Base-by-base conservation (phyloP, 2,113 vertebrate species). In the Enhydra lutris region DNA sequence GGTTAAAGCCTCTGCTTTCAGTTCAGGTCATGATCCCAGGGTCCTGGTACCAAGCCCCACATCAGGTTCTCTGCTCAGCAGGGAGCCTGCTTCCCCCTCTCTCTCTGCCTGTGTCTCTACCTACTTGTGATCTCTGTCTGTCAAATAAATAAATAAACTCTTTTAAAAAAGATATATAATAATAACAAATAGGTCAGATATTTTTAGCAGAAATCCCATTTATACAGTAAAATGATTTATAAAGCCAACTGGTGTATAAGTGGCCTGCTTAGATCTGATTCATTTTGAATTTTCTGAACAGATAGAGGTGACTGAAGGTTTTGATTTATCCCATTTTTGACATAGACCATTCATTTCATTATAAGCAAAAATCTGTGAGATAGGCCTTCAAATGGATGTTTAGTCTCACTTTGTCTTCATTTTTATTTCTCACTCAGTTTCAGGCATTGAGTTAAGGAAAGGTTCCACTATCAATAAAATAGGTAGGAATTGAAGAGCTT, bases 181-280 rank as follows among this genome's bases (percentile, higher is more conserved):
- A 23, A 1, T 63, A 50, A 31, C 59, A 63, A 59, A 55, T 57
- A 81, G 26, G 7, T 57, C 14, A 92, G n/a, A 7, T 9, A 63
- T 47, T 59, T 89, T 92, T 69, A 69, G 10, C 8, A 97, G 23
- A 96, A 94, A n/a, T 69, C 14, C 85, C 2, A 57, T 13, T 15
- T 80, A n/a, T 84, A 34, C 15, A 89, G 31, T 42, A 84, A 84
- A 91, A 65, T 45, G 24, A 61, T 74, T 57, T 8, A 61, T 71
- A 86, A 82, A 71, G 3, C 3, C 42, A 96, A n/a, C 4, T 39
- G 15, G 52, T 82, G 18, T 34, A 50, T 45, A 63, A 82, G 9
- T 67, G 15, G 0, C 24, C 5, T 81, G 26, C 69, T 89, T 91
- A 63, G 2, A 86, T 63, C 24, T 13, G 29, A 50, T 81, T 88